Evolutionary conservation across 2,797 vertebrate species (phyloP).

Genomic region (Podarcis siculus): DNA sequence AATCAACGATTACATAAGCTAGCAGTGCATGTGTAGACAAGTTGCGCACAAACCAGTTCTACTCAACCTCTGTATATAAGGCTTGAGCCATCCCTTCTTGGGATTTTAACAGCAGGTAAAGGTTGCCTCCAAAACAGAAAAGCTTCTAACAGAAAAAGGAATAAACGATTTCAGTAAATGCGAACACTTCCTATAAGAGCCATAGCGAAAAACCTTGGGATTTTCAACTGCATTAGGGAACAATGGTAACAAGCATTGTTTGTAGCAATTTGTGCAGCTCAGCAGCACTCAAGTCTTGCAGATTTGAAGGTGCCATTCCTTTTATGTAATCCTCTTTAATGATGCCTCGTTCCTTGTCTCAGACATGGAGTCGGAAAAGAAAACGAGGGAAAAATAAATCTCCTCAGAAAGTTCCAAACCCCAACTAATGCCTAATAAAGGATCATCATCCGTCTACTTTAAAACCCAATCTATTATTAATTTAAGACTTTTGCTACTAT

Average conservation of each 20-base stretch:
- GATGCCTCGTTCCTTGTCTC: neutral
- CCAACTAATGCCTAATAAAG: no score
- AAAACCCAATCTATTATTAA: neutral
- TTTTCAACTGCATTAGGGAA: neutral
- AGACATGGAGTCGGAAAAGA: neutral
- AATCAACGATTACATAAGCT: constrained; percentile 3
- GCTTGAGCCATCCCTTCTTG: neutral
- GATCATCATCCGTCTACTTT: neutral
- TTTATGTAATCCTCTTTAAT: neutral
- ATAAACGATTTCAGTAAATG: neutral
- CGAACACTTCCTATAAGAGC: neutral
- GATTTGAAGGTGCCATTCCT: neutral
- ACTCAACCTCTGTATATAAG: neutral
- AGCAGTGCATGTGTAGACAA: neutral
- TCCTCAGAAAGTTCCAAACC: no score
- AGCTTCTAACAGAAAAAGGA: neutral
- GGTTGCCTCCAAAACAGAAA: neutral
- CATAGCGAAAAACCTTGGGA: neutral
- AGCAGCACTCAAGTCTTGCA: neutral
- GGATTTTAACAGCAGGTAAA: neutral
- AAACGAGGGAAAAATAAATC: neutral
- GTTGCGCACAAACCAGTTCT: neutral
- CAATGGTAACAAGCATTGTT: no score
- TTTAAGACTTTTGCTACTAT: neutral
- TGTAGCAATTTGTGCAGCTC: neutral